Base-by-base conservation (phyloP, 2,113 vertebrate species). In the Motacilla alba region DNA sequence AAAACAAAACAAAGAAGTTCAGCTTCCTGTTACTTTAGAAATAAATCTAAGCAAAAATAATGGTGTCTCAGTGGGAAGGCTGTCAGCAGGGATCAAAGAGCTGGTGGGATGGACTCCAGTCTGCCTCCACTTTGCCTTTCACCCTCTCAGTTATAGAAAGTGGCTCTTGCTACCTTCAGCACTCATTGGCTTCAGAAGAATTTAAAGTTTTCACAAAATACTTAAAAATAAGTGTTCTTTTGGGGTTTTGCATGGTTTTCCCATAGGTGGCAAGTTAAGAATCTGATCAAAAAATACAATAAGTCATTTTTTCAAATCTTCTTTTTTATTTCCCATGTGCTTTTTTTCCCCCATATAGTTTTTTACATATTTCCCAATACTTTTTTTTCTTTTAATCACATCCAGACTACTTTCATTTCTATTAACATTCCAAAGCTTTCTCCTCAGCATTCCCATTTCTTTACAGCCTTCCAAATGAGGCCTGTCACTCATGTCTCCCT, bases 91-190 rank as follows among this genome's bases (percentile, higher is more conserved):
- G 81, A n/a, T 47, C 55, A 56, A 11, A 60, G 39, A 23, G 11
- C 37, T 86, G 41, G 13, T 15, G 53, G 56, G 58, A 64, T 44
- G 69, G 13, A 31, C 56, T 82, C 27, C 31, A 69, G 0, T 73
- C 46, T 68, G 68, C 15, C 44, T 69, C n/a, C 19, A 13, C 8
- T 30, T 24, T 81, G 33, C 35, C 31, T 84, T 82, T 26, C 58
- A 47, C 23, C 7, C 39, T 47, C n/a, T 55, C 6, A 6, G 15
- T 27, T 63, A 49, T 46, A 21, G 18, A 3, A 68, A 83, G 23
- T 17, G 3, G 9, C 17, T 79, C 30, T 82, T 0, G 0, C 7
- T n/a, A 10, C 22, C 41, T 53, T 73, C 53, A 46, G 16, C 35
- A 20, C 24, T 31, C 35, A 18, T 12, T 77, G 46, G 15, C 46